These are phyloP conservation scores for Morone saxatilis DNA, from an alignment of 2,113 vertebrate genomes.

Conservation along the genomic window DNA sequence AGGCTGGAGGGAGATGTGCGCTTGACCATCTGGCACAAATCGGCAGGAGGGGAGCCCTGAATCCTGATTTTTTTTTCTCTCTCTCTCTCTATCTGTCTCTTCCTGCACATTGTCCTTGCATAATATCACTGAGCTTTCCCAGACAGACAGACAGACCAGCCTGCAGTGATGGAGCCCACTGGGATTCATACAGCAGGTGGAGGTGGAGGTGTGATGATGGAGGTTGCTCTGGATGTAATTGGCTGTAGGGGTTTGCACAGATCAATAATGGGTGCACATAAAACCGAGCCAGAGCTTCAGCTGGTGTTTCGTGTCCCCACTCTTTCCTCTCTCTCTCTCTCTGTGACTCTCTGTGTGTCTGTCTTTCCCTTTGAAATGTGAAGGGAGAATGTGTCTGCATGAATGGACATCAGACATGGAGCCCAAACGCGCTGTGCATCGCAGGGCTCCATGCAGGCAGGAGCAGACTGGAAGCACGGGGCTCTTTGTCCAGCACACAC, in stretches of 20 bases:
- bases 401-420: conserved; percentile 71
- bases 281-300: conserved; percentile 20
- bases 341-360: neutral
- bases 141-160: conserved; percentile 37
- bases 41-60: conserved; percentile 69
- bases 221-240: conserved; percentile 16
- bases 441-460: conserved; percentile 14
- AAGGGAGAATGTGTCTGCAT: conserved; percentile 60
- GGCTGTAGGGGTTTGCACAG: conserved; percentile 19
- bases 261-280: conserved; percentile 53
- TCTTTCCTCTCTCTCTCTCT: neutral
- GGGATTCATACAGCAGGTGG: conserved; percentile 49
- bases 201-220: conserved; percentile 39
- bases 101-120: conserved; percentile 34
- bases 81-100: neutral
- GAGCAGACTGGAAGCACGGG: conserved; percentile 20
- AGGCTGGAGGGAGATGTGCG: conserved; percentile 47
- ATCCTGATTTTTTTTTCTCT: conserved; percentile 10
- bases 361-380: conserved; percentile 1
- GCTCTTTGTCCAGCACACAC: conserved; percentile 67
- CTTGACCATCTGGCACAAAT: conserved; percentile 73
- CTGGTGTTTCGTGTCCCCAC: conserved; percentile 34
- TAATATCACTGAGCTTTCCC: conserved; percentile 27
- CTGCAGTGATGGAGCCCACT: conserved; percentile 35
- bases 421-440: conserved; percentile 23